These are phyloP conservation scores for Sebastes kiyomatsui DNA, from an alignment of 2,797 vertebrate genomes.

Conservation along the genomic window DNA sequence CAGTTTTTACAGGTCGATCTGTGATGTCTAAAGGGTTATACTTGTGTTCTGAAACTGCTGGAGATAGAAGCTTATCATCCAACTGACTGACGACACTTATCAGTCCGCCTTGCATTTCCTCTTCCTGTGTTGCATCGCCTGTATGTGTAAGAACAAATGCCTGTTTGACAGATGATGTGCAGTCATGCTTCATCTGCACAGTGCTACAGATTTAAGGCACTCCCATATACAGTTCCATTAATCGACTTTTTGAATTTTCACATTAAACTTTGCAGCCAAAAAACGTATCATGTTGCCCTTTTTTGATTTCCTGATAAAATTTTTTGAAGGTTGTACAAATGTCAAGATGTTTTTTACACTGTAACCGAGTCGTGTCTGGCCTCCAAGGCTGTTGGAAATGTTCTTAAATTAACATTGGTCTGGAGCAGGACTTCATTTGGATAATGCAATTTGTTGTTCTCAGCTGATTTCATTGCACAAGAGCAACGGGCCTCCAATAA, in stretches of 20 bases:
- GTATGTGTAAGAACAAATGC: not conserved
- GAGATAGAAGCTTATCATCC: slow-evolving; percentile 17
- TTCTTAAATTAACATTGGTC: slow-evolving; percentile 10
- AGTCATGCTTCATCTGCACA: not conserved
- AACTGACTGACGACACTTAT: slow-evolving; percentile 22
- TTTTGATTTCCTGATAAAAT: not conserved
- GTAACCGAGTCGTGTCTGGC: not conserved
- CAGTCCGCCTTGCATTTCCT: slow-evolving; percentile 47
- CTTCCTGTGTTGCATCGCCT: slow-evolving; percentile 28
- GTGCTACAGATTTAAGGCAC: not conserved
- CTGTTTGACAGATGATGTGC: not conserved
- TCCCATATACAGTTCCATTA: not conserved
- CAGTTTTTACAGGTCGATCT: not conserved
- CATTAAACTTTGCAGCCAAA: not conserved
- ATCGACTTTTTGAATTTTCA: not conserved
- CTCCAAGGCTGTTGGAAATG: slow-evolving; percentile 26
- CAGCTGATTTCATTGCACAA: not conserved
- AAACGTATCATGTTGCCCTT: not conserved
- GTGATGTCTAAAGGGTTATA: not conserved
- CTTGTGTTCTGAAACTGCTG: not conserved
- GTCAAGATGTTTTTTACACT: slow-evolving; percentile 21
- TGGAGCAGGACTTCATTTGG: not conserved
- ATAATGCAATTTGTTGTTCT: not conserved
- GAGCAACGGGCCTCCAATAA: not conserved
- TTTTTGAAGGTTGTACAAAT: slow-evolving; percentile 40